These are phyloP conservation scores for Drosophila serrata DNA, from an alignment of 1,140 invertebrate genomes.

Conservation along the genomic window DNA sequence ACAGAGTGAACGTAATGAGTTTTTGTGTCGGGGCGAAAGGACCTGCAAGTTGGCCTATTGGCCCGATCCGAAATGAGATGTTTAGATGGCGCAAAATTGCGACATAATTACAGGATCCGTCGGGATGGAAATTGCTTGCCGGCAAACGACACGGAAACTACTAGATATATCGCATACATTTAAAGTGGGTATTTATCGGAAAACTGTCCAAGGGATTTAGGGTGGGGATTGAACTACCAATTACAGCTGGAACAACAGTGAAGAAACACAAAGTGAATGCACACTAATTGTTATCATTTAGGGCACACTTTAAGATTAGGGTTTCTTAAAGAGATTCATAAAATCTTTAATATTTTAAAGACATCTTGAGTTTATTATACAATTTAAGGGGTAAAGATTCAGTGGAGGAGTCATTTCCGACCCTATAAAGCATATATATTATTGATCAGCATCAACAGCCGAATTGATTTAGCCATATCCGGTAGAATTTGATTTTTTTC, in stretches of 20 bases:
- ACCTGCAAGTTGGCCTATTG: constrained; percentile 61
- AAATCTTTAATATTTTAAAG: too few species aligned
- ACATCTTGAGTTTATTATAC: too few species aligned
- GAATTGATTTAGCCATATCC: too few species aligned
- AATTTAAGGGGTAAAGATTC: too few species aligned
- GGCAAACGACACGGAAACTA: not conserved
- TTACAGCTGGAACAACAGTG: not conserved
- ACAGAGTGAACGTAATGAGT: constrained; percentile 57
- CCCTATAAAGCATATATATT: too few species aligned
- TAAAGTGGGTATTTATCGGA: constrained; percentile 20
- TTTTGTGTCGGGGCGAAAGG: constrained; percentile 53
- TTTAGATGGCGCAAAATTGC: constrained; percentile 41
- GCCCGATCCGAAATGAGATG: constrained; percentile 32
- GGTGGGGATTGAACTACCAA: not conserved
- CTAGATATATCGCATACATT: constrained; percentile 25
- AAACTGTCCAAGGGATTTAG: not conserved
- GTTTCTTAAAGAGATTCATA: not conserved
- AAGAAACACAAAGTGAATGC: not conserved
- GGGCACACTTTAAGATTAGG: not conserved
- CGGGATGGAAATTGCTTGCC: constrained; percentile 28
- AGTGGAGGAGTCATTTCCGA: too few species aligned
- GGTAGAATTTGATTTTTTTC: too few species aligned
- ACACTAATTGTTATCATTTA: not conserved
- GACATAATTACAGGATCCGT: constrained; percentile 37
- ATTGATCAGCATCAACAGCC: too few species aligned